Conservation (phyloP, 2,113 vertebrate genomes). For the Sylvietta virens region DNA sequence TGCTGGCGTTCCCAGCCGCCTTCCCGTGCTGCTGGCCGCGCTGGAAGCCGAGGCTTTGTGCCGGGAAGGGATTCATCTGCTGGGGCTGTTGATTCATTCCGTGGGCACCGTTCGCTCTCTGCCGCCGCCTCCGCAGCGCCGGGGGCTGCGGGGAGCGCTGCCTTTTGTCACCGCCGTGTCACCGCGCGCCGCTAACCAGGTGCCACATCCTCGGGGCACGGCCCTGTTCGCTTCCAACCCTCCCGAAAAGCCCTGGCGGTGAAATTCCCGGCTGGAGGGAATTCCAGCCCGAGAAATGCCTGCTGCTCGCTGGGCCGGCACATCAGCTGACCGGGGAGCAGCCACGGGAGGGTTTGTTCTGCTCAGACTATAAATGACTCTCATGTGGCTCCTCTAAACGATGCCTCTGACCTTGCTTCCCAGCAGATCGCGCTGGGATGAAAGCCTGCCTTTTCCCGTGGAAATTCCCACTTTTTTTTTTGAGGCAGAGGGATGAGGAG, state of each 20-base stretch:
- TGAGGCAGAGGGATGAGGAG: accelerated
- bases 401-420: constrained; percentile 6
- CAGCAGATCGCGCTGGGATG: background rate
- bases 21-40: background rate
- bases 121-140: background rate
- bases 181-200: background rate
- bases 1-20: background rate
- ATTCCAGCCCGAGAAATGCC: background rate
- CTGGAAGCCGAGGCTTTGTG: background rate
- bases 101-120: background rate
- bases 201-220: background rate
- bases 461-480: background rate
- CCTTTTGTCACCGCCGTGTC: background rate
- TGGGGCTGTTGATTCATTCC: background rate
- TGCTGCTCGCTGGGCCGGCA: background rate
- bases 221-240: background rate
- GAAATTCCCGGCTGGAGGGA: background rate
- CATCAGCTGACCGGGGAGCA: background rate
- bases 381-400: background rate
- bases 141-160: background rate
- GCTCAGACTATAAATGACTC: background rate
- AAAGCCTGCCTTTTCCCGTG: background rate
- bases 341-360: background rate
- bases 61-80: background rate
- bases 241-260: accelerated